Conservation (phyloP, 2,888 invertebrate species). For the Lasioglossum figueresi region DNA sequence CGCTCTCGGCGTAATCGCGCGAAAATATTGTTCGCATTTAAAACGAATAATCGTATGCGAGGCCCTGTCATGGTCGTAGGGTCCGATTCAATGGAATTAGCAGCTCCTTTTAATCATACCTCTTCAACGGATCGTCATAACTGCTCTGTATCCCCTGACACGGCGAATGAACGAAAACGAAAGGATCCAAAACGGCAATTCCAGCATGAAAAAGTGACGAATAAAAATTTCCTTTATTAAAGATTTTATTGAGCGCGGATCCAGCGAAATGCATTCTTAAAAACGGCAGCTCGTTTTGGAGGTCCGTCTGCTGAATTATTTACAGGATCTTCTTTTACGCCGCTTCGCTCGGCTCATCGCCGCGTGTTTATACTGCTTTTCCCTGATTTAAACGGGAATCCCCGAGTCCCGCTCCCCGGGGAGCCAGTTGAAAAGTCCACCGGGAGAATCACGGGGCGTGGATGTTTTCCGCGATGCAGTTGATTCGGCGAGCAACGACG, state of each 20-base stretch:
- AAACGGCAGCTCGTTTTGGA: not conserved
- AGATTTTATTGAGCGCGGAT: not conserved
- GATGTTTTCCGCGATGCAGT: conserved; percentile 10
- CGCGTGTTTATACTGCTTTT: conserved; percentile 14
- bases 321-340: not conserved
- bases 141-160: not conserved
- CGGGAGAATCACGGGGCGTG: conserved; percentile 16
- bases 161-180: too few species aligned
- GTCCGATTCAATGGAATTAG: not conserved
- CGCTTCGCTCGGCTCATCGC: not conserved
- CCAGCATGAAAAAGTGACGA: too few species aligned
- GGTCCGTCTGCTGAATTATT: not conserved
- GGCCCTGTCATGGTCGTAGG: not conserved
- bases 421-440: conserved; percentile 25
- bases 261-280: not conserved
- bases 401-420: not conserved
- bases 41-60: conserved; percentile 10
- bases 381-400: conserved; percentile 39
- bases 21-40: conserved; percentile 28
- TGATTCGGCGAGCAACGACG: conserved; percentile 30
- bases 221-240: too few species aligned
- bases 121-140: not conserved
- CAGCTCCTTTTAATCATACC: not conserved
- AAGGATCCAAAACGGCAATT: too few species aligned
- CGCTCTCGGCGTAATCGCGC: conserved; percentile 13